A percentile compares a stretch with the other conserved stretches of the same genome.
Evolutionary conservation across 2,113 vertebrate genomes (phyloP).

Genomic region (Saguinus imperator): DNA sequence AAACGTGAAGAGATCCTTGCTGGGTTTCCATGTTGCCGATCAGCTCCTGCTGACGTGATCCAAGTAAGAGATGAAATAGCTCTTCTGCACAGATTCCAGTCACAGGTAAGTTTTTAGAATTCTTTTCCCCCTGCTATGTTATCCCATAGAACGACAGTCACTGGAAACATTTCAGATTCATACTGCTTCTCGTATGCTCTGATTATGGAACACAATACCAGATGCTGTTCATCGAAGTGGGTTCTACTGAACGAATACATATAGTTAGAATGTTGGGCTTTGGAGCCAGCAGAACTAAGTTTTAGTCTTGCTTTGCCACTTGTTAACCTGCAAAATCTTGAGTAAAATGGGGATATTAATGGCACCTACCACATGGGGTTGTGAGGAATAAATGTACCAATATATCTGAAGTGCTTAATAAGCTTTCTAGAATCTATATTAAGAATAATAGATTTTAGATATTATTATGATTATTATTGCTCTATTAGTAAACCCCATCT

Average conservation of each 20-base stretch:
- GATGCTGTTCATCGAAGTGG: background rate
- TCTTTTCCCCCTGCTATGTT: background rate
- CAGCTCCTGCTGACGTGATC: slow-evolving; percentile 75
- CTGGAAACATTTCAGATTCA: background rate
- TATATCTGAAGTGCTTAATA: background rate
- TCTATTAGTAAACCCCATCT: background rate
- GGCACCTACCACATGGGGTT: background rate
- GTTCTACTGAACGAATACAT: background rate
- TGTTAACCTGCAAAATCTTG: background rate
- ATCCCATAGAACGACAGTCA: background rate
- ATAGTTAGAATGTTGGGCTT: background rate
- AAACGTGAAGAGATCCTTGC: slow-evolving; percentile 75
- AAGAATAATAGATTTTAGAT: slow-evolving; percentile 18
- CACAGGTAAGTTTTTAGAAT: slow-evolving; percentile 82
- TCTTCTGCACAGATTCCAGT: slow-evolving; percentile 85
- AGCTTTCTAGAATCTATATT: background rate
- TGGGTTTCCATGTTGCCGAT: slow-evolving; percentile 79
- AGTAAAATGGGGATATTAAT: background rate
- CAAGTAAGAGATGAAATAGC: slow-evolving; percentile 80
- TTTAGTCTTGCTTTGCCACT: background rate
- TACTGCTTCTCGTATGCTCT: background rate
- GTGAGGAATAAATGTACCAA: background rate
- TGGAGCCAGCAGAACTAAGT: background rate
- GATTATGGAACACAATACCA: background rate
- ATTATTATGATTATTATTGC: background rate